Evolutionary conservation across 35 echinoderm and acorn worm species (phyloP), one percentile per base, ranked within the genome.

Genomic region (Lytechinus pictus): DNA sequence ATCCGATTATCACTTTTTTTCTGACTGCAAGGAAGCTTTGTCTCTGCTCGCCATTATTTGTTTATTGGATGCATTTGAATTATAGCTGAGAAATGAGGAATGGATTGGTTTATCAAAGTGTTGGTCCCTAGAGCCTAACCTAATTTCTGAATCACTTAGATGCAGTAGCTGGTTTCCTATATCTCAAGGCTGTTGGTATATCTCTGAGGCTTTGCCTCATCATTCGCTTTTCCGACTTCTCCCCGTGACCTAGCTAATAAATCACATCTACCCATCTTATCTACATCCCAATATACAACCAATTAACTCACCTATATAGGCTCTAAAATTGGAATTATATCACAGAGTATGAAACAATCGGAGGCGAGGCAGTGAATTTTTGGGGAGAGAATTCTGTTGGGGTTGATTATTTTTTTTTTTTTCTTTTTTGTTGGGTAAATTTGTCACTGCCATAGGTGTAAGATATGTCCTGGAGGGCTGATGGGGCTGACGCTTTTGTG

Each of bases 131-230:
- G 52, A 93, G 92, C 92, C 11, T 27, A 93, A 57, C 92, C 52
- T 93, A 93, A 93, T 93, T 93, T 57, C 92, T 55, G 54, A 93
- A 93, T 93, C 92, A 55, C 53, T 93, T 93, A 93, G 91, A 54
- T 93, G 92, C 53, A 57, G n/a, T 53, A 33, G n/a, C 13, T 54
- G 54, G 27, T 10, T 93, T 55, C 27, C 51, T 93, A 57, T 93
- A 24, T 55, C 92, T 57, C 92, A 57, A 55, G 92, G 92, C 92
- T 93, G 54, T 93, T 93, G 54, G 13, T 55, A 93, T 93, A 27
- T 54, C 53, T 93, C 54, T 28, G 13, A 55, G 28, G 92, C 92
- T 55, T 93, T 93, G 92, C 57, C 88, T 90, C 88, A 90, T 90
- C 28, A 93, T 19, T 55, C 53, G 57, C 3, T 93, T 57, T 54